Conservation (phyloP, 2,113 vertebrate species). For the Aegotheles bennettii region DNA sequence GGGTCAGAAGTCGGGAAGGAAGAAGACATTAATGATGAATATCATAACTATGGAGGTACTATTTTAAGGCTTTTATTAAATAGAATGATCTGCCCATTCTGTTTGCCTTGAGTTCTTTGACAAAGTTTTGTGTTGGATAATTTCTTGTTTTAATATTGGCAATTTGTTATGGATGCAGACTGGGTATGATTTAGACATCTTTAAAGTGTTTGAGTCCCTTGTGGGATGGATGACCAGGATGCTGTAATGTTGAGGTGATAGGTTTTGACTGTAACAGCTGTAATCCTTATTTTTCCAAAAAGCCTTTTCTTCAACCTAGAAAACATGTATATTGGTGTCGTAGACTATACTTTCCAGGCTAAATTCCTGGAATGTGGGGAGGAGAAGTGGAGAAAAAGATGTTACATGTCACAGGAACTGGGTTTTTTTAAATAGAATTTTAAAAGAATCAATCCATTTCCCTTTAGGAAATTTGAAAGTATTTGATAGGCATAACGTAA, state of each 20-base stretch:
- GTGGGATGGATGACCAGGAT: background rate
- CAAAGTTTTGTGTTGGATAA: background rate
- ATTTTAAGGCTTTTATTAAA: background rate
- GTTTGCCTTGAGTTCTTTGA: background rate
- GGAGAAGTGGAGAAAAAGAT: background rate
- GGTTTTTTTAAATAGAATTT: background rate
- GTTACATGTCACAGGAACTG: background rate
- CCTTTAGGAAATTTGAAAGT: conserved; percentile 5
- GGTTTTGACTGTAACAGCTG: background rate
- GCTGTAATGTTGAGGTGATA: background rate
- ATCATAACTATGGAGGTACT: background rate
- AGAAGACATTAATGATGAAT: background rate
- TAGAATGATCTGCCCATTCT: background rate
- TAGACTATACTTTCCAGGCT: background rate
- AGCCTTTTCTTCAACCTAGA: background rate
- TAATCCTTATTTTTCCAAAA: background rate
- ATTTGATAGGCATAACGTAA: background rate
- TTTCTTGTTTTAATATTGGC: background rate
- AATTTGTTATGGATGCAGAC: background rate
- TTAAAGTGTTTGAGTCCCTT: background rate
- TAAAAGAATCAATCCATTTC: background rate
- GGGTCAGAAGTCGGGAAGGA: background rate
- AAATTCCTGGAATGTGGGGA: background rate
- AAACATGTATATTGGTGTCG: background rate
- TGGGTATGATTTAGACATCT: background rate